Evolutionary conservation across 2,113 vertebrate genomes (phyloP).

Genomic region (Bujurquina vittata): DNA sequence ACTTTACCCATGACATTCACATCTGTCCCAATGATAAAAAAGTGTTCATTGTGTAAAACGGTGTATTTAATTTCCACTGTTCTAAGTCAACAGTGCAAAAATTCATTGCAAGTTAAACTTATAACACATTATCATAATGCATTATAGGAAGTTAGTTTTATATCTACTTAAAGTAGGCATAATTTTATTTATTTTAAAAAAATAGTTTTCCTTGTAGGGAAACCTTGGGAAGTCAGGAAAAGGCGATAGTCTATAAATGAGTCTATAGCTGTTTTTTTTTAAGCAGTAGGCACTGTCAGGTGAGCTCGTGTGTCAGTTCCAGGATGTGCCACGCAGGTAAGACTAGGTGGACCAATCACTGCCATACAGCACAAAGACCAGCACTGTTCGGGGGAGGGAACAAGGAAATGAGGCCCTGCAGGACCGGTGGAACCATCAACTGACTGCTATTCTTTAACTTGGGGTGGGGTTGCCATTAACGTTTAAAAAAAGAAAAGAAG

Average conservation of each 20-base stretch:
- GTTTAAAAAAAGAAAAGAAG: constrained; percentile 22
- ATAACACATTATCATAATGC: neutral
- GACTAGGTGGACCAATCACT: constrained; percentile 70
- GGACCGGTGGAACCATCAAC: constrained; percentile 81
- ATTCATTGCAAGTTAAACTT: neutral
- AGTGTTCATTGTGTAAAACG: neutral
- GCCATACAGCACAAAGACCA: constrained; percentile 71
- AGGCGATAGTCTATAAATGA: constrained; percentile 1
- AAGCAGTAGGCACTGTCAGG: constrained; percentile 54
- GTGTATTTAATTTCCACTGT: neutral
- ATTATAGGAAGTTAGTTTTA: neutral
- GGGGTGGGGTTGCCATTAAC: constrained; percentile 64
- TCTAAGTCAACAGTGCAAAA: neutral
- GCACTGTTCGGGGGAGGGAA: constrained; percentile 71
- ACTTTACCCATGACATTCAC: constrained; percentile 23
- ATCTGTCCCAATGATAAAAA: constrained; percentile 9
- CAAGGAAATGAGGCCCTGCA: constrained; percentile 73
- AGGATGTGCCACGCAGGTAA: constrained; percentile 80
- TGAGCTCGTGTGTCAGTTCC: constrained; percentile 78
- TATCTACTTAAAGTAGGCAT: neutral
- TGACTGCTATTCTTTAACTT: constrained; percentile 79
- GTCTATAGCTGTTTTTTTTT: constrained; percentile 52
- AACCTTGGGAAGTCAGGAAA: neutral
- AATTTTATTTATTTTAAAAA: neutral
- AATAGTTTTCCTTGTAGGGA: neutral